Conservation (phyloP, 2,113 vertebrate genomes). For the Gorilla gorilla region DNA sequence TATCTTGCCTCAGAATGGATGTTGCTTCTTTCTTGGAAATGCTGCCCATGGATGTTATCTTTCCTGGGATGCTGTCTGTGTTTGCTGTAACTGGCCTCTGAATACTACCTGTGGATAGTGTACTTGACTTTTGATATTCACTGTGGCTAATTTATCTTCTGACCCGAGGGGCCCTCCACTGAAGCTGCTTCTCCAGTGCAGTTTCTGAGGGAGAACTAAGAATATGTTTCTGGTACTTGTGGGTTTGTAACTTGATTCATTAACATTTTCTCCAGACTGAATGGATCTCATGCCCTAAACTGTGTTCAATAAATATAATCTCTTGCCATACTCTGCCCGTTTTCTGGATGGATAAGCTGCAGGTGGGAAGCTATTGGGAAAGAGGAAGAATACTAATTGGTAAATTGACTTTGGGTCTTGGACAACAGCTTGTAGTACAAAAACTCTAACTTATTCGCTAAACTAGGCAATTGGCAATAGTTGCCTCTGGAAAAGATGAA, state of each 20-base stretch:
- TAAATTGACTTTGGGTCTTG: constrained; percentile 16
- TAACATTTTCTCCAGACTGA: constrained; percentile 33
- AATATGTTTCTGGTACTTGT: constrained; percentile 27
- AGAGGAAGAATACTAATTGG: constrained; percentile 41
- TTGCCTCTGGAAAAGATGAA: constrained; percentile 42
- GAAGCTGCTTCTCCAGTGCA: background rate
- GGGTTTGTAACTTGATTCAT: constrained; percentile 36
- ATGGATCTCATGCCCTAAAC: constrained; percentile 14
- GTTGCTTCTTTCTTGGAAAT: background rate
- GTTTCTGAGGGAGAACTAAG: background rate
- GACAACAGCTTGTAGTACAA: constrained; percentile 3
- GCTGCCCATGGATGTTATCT: too few relatives aligned
- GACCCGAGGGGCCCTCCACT: background rate
- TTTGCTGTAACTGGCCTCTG: background rate
- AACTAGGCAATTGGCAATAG: background rate
- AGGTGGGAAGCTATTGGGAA: background rate
- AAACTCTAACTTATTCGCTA: constrained; percentile 37
- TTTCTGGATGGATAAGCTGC: constrained; percentile 38
- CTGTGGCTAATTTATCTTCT: background rate
- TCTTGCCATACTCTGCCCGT: constrained; percentile 23
- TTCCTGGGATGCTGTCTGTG: too few relatives aligned
- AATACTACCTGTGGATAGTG: background rate
- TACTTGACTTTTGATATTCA: constrained; percentile 6
- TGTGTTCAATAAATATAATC: constrained; percentile 44
- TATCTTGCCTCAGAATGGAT: background rate